These are phyloP conservation scores for Drosophila nr. perissopoda DNA, from an alignment of 2,888 invertebrate genomes.

Conservation along the genomic window DNA sequence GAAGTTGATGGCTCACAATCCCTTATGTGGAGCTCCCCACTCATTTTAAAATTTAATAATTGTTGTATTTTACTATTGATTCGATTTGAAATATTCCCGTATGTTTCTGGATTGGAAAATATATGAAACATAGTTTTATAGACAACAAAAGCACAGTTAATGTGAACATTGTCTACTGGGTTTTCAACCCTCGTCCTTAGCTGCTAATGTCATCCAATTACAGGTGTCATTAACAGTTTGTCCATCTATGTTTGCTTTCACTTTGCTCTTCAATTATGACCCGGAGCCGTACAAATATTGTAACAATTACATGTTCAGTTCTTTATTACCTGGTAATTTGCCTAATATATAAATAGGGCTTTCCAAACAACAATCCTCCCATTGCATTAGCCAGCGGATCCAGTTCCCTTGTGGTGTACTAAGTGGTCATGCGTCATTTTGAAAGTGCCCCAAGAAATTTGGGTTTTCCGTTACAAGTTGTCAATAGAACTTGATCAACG, in stretches of 20 bases:
- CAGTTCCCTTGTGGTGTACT: constrained; percentile 12
- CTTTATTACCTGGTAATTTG: constrained; percentile 78
- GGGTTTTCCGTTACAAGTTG: neutral
- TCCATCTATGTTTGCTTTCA: constrained; percentile 48
- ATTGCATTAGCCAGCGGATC: constrained; percentile 53
- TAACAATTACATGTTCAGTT: constrained; percentile 73
- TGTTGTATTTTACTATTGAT: neutral
- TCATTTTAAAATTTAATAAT: constrained; percentile 45
- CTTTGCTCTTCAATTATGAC: constrained; percentile 72
- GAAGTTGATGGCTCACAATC: constrained; percentile 77
- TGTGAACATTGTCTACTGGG: constrained; percentile 29
- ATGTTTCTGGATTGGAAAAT: neutral
- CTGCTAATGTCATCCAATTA: constrained; percentile 77
- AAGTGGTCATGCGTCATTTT: constrained; percentile 1
- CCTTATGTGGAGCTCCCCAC: constrained; percentile 58
- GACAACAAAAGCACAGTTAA: constrained; percentile 30
- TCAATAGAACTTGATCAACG: neutral
- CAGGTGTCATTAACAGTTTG: constrained; percentile 82
- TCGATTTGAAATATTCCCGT: neutral
- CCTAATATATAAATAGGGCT: constrained; percentile 69
- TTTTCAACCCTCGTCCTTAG: constrained; percentile 24
- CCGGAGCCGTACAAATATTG: constrained; percentile 66
- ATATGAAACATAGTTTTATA: neutral
- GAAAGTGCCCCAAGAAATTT: neutral
- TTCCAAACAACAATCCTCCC: constrained; percentile 49